Base-by-base conservation (phyloP, 2,113 vertebrate genomes). In the Monopterus albus region DNA sequence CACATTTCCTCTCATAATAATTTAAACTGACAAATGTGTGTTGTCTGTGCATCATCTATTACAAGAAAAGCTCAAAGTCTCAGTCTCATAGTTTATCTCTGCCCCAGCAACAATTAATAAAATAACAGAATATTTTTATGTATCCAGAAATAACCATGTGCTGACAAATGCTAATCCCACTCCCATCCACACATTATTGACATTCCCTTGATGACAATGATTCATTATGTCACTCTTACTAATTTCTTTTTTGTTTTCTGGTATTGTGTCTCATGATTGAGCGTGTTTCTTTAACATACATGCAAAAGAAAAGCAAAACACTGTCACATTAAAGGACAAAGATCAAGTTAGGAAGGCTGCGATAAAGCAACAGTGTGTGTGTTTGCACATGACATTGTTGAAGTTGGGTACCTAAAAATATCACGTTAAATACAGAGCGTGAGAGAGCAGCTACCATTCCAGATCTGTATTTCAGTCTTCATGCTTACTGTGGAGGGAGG, bases 331-430 rank as follows among this genome's bases (percentile, higher is more conserved):
- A 69, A 46, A 49, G 15, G 21, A 31, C 4, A 49, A 15, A 62
- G 43, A 43, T 75, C 35, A 66, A 35, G 50, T 55, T 51, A 68
- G 21, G 12, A 50, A 50, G 7, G 28, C 39, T 23, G 20, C 38
- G 26, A 58, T 63, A 47, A 46, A 50, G 55, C 11, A 3, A 33
- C 2, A 57, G 43, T 69, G 60, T 42, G 53, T 45, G 29, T 46
- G 50, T 60, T 28, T 43, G n/a, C 70, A 9, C 33, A 61, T 49
- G 35, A 85, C 7, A 40, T 66, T 75, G 70, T 81, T 42, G 63
- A 88, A 72, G 80, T 88, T 85, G 87, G 72, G 72, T 80, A 82
- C 66, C 91, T 92, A 92, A 92, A 93, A 92, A 93, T 92, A 93
- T 82, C 84, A 79, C 40, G 47, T 71, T 65, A 58, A 85, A 81